A percentile compares a stretch with the other conserved stretches of the same genome.
These are phyloP conservation scores for Balearica regulorum DNA, from an alignment of 2,797 vertebrate species.

Conservation along the genomic window DNA sequence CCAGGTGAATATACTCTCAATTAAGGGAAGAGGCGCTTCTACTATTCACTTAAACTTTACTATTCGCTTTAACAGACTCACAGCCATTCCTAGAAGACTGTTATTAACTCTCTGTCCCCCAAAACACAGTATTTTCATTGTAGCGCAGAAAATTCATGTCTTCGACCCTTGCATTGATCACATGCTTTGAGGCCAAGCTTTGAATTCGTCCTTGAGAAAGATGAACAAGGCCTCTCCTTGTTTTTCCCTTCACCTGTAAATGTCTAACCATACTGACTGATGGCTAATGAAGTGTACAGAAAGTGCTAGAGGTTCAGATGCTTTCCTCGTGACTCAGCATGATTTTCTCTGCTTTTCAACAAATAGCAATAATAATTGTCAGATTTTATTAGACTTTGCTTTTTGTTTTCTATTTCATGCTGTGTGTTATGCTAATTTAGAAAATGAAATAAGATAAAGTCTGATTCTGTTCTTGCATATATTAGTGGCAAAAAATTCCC, in stretches of 20 bases:
- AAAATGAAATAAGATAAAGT: not conserved
- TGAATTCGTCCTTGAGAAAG: conserved; percentile 36
- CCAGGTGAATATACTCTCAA: not conserved
- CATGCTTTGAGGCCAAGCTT: conserved; percentile 36
- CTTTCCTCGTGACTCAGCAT: conserved; percentile 45
- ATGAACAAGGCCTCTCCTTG: conserved; percentile 25
- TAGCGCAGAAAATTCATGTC: not conserved
- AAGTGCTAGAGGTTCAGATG: conserved; percentile 47
- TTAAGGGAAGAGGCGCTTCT: not conserved
- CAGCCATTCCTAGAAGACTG: conserved; percentile 7
- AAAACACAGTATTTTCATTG: not conserved
- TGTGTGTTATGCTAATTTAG: conserved; percentile 20
- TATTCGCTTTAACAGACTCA: not conserved
- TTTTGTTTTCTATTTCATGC: conserved; percentile 56
- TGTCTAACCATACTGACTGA: conserved; percentile 62
- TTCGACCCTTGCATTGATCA: not conserved
- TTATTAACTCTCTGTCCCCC: not conserved
- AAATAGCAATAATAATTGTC: conserved; percentile 61
- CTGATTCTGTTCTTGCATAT: not conserved
- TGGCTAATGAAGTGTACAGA: conserved; percentile 55
- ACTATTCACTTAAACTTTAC: not conserved
- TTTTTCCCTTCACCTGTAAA: conserved; percentile 56
- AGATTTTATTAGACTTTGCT: conserved; percentile 44
- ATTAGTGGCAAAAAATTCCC: not conserved
- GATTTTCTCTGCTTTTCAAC: conserved; percentile 58